These are phyloP conservation scores for Ophiodon elongatus DNA, from an alignment of 2,113 vertebrate genomes.

Conservation along the genomic window DNA sequence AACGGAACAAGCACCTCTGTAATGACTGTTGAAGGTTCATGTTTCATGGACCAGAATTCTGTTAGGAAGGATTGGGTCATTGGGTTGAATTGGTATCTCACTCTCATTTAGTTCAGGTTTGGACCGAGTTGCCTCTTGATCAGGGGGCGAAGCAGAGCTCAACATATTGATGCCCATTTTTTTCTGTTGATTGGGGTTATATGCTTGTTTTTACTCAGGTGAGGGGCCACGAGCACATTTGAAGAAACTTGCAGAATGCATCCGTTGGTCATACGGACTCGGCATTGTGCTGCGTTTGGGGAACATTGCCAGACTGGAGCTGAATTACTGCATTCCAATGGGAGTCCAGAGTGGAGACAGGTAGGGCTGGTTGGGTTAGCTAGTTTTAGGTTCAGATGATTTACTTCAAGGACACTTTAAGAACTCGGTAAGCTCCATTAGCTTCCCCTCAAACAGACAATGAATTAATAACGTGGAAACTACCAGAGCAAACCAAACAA, in stretches of 20 bases:
- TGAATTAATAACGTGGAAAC: neutral
- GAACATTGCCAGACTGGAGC: conserved; percentile 95
- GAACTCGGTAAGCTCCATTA: neutral
- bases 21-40: neutral
- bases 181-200: neutral
- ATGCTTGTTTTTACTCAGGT: conserved; percentile 79
- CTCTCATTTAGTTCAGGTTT: neutral
- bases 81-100: neutral
- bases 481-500: neutral
- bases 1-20: neutral
- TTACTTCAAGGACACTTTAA: neutral
- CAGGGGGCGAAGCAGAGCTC: neutral
- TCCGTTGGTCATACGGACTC: conserved; percentile 96
- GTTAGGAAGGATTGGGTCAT: no score
- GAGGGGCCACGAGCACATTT: conserved; percentile 93
- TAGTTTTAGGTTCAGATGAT: neutral
- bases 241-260: conserved; percentile 90
- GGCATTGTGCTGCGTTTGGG: conserved; percentile 94
- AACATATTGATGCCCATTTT: neutral
- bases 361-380: conserved; percentile 70
- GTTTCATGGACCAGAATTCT: no score
- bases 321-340: conserved; percentile 99
- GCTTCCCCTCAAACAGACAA: neutral
- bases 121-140: neutral
- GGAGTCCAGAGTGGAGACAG: conserved; percentile 96